Evolutionary conservation across 2,797 vertebrate species (phyloP), one percentile per base, ranked within the genome.

Genomic region (Bradypodion pumilum): DNA sequence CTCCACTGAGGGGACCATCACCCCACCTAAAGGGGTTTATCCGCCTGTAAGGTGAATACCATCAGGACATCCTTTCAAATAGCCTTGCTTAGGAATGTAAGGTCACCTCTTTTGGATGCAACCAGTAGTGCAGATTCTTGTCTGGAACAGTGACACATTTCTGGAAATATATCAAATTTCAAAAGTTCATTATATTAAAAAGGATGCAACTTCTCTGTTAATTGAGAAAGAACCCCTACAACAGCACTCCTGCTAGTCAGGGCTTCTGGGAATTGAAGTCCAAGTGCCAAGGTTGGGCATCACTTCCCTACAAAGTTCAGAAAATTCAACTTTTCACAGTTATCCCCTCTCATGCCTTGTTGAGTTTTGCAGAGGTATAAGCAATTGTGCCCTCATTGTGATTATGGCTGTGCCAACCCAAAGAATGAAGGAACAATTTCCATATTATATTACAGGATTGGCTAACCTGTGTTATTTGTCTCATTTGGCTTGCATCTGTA

Each of bases 361-460:
- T 74, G 16, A 35, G 68, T 86, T 87, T 46, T 10, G 1, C 2
- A 81, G 52, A 72, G 59, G 13, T 40, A 74, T 29, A 29, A 87
- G 78, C 25, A 86, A 10, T n/a, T 81, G 37, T 15, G 13, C 37
- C 1, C 12, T 15, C 5, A 75, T 25, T 27, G 52, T 35, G 75
- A 3, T 3, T 44, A 23, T 80, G 62, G 29, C 15, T 65, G 40
- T 7, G n/a, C 13, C 29, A 76, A 25, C 27, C 85, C 40, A 72
- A 74, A 70, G 12, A 66, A 13, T 85, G 75, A 10, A 70, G 32
- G n/a, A 66, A 80, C 32, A 35, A 74, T 90, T 23, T 6, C 65
- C 7, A 85, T 85, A 83, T 87, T 52, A 63, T 86, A 15, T 74
- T 83, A 75, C 59, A 86, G 76, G 82, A 81, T 84, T 12, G 21